Percentiles rank a stretch among this genome's conserved stretches.
Conservation (phyloP, 2,113 vertebrate species). For the Seriola quinqueradiata region DNA sequence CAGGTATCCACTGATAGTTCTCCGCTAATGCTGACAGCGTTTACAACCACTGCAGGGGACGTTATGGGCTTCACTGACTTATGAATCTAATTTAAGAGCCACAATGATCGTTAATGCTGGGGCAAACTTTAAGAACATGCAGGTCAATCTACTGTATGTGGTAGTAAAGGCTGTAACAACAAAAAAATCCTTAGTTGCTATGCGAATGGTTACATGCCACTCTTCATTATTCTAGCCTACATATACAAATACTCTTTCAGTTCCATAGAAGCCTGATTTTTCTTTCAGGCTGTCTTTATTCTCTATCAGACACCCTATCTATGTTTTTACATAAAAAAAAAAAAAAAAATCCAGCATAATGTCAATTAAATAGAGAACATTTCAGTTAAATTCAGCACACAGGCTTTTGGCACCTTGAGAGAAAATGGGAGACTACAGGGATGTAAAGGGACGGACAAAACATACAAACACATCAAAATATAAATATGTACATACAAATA, state of each 20-base stretch:
- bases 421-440: conserved; percentile 25
- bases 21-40: background rate
- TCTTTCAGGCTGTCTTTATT: background rate
- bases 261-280: background rate
- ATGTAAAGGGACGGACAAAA: conserved; percentile 44
- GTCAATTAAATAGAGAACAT: conserved; percentile 42
- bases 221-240: conserved; percentile 30
- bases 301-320: background rate
- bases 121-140: conserved; percentile 37
- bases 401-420: conserved; percentile 72
- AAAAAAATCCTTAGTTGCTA: background rate
- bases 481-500: conserved; percentile 69
- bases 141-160: conserved; percentile 31
- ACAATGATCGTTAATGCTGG: conserved; percentile 13
- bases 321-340: conserved; percentile 20
- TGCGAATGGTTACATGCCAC: background rate
- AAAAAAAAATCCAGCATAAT: conserved; percentile 17
- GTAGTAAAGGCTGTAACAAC: conserved; percentile 1
- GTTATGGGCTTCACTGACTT: background rate
- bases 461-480: conserved; percentile 62
- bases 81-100: conserved; percentile 19
- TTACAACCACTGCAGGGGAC: background rate
- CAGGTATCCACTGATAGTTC: background rate
- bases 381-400: conserved; percentile 33
- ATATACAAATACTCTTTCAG: conserved; percentile 30